Percentiles rank a stretch among this genome's conserved stretches.
phyloP scores from a whole-genome alignment of 30 jellyfish, hydroid and myxozoan species.

The Calvadosia cruxmelitensis region DNA sequence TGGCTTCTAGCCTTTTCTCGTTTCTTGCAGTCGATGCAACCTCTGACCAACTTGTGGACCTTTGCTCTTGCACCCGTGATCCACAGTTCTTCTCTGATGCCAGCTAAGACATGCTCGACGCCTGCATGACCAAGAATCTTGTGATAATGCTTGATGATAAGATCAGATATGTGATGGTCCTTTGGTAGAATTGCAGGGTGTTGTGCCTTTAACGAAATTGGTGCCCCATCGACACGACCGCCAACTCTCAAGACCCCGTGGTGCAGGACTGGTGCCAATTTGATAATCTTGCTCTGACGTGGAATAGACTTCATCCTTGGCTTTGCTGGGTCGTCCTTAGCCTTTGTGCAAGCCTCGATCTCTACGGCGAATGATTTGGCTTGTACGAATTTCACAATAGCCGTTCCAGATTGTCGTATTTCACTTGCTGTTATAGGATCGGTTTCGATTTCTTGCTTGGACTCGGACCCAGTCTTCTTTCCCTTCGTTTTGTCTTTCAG shows the following conservation, averaged over 20 bases:
- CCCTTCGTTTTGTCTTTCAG: background rate
- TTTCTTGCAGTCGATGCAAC: too few species aligned
- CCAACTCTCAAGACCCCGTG: conserved; percentile 34
- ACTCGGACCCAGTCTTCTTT: background rate
- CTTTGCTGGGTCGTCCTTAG: background rate
- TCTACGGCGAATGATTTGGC: conserved; percentile 10
- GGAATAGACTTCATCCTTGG: too few species aligned
- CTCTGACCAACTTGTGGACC: too few species aligned
- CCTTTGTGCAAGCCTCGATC: conserved; percentile 1
- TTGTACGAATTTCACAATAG: conserved; percentile 24
- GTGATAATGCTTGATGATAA: too few species aligned
- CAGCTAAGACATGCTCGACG: too few species aligned
- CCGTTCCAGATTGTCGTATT: conserved; percentile 10
- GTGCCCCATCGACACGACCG: conserved; percentile 27
- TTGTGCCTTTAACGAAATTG: conserved; percentile 3
- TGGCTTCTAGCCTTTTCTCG: background rate
- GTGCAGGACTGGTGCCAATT: conserved; percentile 10
- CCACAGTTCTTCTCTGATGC: too few species aligned
- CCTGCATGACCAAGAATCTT: too few species aligned
- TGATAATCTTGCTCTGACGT: background rate
- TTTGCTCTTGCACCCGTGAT: too few species aligned
- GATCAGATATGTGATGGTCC: too few species aligned
- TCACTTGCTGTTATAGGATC: too few species aligned
- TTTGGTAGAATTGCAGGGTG: conserved; percentile 46
- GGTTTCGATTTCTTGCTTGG: too few species aligned